Percentiles rank a stretch among this genome's conserved stretches.
Conservation (phyloP, 2,888 invertebrate species). For the Cephalotes varians region DNA sequence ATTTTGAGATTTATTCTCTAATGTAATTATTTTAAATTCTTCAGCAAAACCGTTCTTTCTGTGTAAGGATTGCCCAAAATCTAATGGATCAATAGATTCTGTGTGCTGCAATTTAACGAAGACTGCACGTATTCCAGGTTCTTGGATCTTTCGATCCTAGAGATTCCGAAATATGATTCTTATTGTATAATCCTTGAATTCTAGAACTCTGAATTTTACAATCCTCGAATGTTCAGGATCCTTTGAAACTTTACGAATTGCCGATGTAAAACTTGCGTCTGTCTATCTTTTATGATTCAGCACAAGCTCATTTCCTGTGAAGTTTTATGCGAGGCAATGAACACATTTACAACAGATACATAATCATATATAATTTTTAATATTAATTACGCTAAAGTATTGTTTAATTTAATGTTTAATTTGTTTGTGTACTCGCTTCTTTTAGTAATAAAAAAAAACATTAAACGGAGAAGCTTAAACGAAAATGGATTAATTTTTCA, state of each 20-base stretch:
- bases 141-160: constrained; percentile 21
- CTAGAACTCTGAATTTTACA: neutral
- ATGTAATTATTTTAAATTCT: too few species aligned
- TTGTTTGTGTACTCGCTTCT: neutral
- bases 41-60: too few species aligned
- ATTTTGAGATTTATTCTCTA: too few species aligned
- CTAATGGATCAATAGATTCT: constrained; percentile 6
- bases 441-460: neutral
- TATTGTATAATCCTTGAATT: constrained; percentile 8
- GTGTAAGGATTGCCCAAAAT: neutral
- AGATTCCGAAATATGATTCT: constrained; percentile 5
- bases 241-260: neutral
- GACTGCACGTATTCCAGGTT: neutral
- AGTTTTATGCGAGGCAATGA: neutral
- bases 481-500: constrained; percentile 23
- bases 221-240: neutral
- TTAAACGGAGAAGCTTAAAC: neutral
- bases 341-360: neutral
- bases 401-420: neutral
- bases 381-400: neutral
- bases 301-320: neutral
- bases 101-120: neutral
- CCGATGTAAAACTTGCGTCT: neutral
- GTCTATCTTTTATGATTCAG: neutral
- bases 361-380: neutral